These are phyloP conservation scores for Autographa pulchrina DNA, from an alignment of 2,888 invertebrate species.

Conservation along the genomic window DNA sequence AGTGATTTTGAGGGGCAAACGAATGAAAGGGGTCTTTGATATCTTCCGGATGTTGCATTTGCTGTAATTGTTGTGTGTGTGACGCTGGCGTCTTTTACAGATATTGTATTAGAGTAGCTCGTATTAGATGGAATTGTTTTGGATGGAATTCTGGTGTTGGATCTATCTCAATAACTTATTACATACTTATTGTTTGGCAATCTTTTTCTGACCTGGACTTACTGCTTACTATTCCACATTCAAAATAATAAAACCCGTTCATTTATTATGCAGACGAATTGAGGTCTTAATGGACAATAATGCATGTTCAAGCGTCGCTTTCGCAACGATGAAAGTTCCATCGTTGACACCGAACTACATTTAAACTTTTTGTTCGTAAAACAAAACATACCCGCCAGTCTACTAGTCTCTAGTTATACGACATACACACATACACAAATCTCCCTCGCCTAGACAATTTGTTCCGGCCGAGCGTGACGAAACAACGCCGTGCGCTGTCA, in stretches of 20 bases:
- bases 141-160: neutral
- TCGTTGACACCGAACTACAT: conserved; percentile 5
- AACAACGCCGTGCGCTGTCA: conserved; percentile 80
- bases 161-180: neutral
- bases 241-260: too few relatives aligned
- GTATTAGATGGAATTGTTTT: neutral
- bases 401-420: conserved; percentile 15
- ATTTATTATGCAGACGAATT: too few relatives aligned
- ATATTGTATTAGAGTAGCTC: neutral
- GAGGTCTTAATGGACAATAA: too few relatives aligned
- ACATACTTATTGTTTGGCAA: neutral
- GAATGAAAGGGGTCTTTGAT: conserved; percentile 78
- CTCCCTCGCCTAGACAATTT: conserved; percentile 82
- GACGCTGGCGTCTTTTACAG: conserved; percentile 11
- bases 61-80: conserved; percentile 58
- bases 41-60: conserved; percentile 85
- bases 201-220: neutral
- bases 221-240: neutral
- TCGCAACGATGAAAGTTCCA: neutral
- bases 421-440: conserved; percentile 50
- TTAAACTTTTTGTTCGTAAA: conserved; percentile 16
- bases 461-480: conserved; percentile 86
- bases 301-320: too few relatives aligned
- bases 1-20: conserved; percentile 76
- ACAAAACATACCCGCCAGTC: conserved; percentile 21